phyloP scores from a whole-genome alignment of 2,113 vertebrate genomes.

The Tupaia chinensis region DNA sequence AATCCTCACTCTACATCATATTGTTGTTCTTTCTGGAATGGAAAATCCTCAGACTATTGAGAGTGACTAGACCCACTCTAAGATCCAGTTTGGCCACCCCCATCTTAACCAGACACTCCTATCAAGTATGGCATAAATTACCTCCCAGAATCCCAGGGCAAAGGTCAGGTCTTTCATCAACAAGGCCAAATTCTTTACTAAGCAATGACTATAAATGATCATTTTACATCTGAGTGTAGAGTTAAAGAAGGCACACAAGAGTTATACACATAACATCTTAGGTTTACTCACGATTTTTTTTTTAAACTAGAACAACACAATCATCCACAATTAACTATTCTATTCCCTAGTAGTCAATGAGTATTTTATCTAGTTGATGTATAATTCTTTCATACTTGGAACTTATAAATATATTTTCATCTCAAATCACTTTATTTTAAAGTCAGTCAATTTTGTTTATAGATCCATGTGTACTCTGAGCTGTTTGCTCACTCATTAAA shows the following conservation, averaged over 20 bases:
- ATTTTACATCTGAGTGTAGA: background rate
- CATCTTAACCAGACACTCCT: background rate
- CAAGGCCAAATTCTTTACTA: background rate
- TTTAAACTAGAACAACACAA: background rate
- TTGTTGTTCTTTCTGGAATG: background rate
- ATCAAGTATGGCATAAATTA: background rate
- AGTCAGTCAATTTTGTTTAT: conserved; percentile 38
- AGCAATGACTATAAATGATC: background rate
- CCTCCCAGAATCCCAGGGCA: background rate
- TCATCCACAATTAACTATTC: background rate
- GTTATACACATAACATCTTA: background rate
- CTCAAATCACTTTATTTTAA: conserved; percentile 49
- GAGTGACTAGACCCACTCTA: background rate
- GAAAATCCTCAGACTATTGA: background rate
- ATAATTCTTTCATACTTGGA: background rate
- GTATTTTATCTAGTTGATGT: background rate
- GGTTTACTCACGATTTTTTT: background rate
- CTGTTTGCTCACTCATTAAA: conserved; percentile 3
- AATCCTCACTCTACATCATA: background rate
- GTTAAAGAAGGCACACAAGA: background rate
- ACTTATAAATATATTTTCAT: conserved; percentile 23
- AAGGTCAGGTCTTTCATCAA: background rate
- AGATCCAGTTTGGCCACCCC: background rate
- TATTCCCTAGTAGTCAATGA: conserved; percentile 31
- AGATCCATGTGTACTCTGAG: background rate